phyloP scores from a whole-genome alignment of 2,797 vertebrate genomes.

The Ficedula albicollis region DNA sequence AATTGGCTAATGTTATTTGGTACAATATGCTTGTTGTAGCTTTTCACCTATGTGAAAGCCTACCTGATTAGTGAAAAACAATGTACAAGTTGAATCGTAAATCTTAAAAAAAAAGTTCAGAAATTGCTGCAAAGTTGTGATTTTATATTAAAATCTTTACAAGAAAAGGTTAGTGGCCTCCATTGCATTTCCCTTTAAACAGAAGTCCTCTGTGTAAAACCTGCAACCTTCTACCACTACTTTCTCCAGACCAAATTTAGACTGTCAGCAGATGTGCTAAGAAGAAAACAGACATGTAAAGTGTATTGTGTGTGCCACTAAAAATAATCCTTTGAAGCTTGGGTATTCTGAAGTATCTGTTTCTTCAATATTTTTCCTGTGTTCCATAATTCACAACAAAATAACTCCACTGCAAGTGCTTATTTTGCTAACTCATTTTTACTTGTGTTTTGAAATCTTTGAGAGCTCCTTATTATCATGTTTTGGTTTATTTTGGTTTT shows the following conservation, averaged over 20 bases:
- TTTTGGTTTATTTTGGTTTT: neutral
- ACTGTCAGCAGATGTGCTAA: neutral
- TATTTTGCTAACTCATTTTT: neutral
- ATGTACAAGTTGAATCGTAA: neutral
- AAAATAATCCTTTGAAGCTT: neutral
- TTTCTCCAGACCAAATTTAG: neutral
- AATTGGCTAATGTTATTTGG: fast-evolving
- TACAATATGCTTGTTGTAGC: neutral
- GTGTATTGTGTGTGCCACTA: neutral
- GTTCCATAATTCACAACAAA: neutral
- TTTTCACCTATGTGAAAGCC: neutral
- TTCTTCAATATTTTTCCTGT: neutral
- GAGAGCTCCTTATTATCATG: neutral
- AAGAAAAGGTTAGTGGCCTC: neutral
- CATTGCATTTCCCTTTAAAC: neutral
- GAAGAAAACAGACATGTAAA: neutral
- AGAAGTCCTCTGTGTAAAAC: neutral
- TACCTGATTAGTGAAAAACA: neutral
- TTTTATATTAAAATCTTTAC: neutral
- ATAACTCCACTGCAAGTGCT: neutral
- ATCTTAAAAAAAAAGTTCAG: neutral
- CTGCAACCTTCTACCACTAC: neutral
- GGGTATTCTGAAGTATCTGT: neutral
- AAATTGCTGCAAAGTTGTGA: neutral
- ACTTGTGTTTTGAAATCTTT: neutral